phyloP scores from a whole-genome alignment of 30 jellyfish, hydroid and myxozoan species.

The Phacellophora camtschatica region DNA sequence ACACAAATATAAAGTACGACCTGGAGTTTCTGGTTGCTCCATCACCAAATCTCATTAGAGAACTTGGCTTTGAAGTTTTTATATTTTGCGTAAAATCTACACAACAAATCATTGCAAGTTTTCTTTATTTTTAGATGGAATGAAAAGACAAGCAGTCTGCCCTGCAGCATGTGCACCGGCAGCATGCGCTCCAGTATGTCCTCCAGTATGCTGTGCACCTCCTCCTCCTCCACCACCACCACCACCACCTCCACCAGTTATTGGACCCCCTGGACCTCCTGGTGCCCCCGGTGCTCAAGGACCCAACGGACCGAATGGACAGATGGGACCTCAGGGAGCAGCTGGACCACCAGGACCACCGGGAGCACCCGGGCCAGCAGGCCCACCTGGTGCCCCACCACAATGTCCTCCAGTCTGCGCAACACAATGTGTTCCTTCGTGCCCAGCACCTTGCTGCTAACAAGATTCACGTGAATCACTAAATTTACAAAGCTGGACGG shows the following conservation, averaged over 20 bases:
- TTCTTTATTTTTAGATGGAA: constrained; percentile 54
- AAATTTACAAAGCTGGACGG: too few species aligned
- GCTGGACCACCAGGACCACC: constrained; percentile 98
- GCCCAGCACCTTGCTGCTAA: constrained; percentile 82
- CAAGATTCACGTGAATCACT: background rate
- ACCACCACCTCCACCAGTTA: constrained; percentile 94
- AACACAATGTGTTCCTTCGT: constrained; percentile 84
- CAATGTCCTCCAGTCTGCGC: constrained; percentile 91
- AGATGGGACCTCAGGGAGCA: constrained; percentile 99
- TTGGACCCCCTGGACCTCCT: constrained; percentile 92
- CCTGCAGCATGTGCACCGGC: constrained; percentile 78
- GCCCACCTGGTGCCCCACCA: constrained; percentile 99
- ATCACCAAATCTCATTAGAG: too few species aligned
- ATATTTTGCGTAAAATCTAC: background rate
- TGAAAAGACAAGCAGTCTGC: constrained; percentile 89
- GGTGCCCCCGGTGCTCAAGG: constrained; percentile 96
- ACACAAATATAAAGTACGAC: too few species aligned
- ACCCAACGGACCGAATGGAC: constrained; percentile 95
- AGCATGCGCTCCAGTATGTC: constrained; percentile 93
- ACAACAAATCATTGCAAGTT: background rate
- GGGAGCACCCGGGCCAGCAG: constrained; percentile 98
- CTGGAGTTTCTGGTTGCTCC: too few species aligned
- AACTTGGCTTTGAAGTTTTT: background rate
- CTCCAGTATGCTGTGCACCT: constrained; percentile 88
- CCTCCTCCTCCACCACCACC: constrained; percentile 92